A percentile compares a stretch with the other conserved stretches of the same genome.
Evolutionary conservation across 2,113 vertebrate species (phyloP).

Genomic region (Sialia sialis): DNA sequence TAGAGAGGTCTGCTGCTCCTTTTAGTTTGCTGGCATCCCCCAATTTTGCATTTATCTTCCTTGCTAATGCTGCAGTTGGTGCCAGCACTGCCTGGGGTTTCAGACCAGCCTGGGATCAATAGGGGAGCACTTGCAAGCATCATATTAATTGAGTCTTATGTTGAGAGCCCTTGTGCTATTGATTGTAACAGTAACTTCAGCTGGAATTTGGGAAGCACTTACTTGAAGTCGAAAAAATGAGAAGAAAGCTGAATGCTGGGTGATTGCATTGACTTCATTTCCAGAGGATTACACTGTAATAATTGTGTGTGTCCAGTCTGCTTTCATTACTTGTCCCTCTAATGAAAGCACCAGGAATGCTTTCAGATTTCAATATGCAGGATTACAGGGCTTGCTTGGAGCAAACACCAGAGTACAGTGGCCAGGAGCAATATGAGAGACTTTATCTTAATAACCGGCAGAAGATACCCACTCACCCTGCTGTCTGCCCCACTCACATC

Average conservation of each 20-base stretch:
- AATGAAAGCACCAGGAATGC: not conserved
- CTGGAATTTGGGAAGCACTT: slow-evolving; percentile 61
- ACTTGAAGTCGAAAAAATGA: slow-evolving; percentile 58
- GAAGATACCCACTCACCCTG: not conserved
- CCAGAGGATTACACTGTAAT: slow-evolving; percentile 56
- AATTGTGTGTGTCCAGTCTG: slow-evolving; percentile 46
- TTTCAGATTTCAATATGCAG: slow-evolving; percentile 32
- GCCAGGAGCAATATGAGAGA: not conserved
- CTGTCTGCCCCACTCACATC: slow-evolving; percentile 24
- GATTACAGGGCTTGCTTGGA: not conserved
- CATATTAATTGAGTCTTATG: slow-evolving; percentile 45
- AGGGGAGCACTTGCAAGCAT: slow-evolving; percentile 10
- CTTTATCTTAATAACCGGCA: slow-evolving; percentile 1
- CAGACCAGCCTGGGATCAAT: slow-evolving; percentile 42
- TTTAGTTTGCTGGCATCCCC: not conserved
- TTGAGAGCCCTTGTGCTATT: slow-evolving; percentile 33
- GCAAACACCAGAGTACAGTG: not conserved
- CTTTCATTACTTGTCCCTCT: slow-evolving; percentile 34
- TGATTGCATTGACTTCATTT: slow-evolving; percentile 62
- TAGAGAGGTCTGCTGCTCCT: not conserved
- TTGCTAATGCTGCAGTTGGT: not conserved
- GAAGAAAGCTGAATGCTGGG: slow-evolving; percentile 32
- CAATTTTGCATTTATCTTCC: not conserved
- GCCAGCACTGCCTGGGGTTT: not conserved
- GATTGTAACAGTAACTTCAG: slow-evolving; percentile 58